Base-by-base conservation (phyloP, 2,888 invertebrate genomes). In the Drosophila kambysellisi region DNA sequence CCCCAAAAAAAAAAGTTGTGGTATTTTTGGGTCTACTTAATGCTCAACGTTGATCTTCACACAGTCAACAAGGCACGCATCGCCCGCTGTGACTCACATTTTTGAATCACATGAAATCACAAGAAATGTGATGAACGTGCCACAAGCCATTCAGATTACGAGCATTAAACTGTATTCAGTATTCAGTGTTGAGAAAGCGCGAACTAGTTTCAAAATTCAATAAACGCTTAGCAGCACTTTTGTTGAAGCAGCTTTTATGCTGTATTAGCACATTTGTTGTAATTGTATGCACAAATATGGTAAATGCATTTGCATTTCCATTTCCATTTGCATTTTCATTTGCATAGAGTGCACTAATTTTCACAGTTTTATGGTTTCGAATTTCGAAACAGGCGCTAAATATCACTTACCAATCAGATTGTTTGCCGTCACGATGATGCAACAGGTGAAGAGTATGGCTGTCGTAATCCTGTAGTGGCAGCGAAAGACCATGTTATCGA, bases 401-500 rank as follows among this genome's bases (percentile, higher is more conserved):
- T 29, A 30, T 20, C 35, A 94, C 95, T 96, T 94, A 97, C 97
- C 98, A 93, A 98, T 97, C 83, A 98, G 95, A 94, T 97, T 97
- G 93, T 97, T 97, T 80, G 97, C 97, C 35, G 97, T 97, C 76
- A 97, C 96, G 88, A 98, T 96, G 89, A 98, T 96, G 93, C 97
- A 97, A 93, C 96, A 96, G 63, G 96, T 95, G 93, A 98, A 97
- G 79, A 98, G 94, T 86, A 97, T 96, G 67, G 97, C 97, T 57
- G 97, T 96, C 48, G 97, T 97, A 93, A 97, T 96, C 93, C 97
- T 95, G 93, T 98, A 98, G 93, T 98, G 97, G 92, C 97, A 96
- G 89, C 97, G 95, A 94, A 98, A 98, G 73, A 97, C 95, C 95
- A 97, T 96, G 93, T 97, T 98, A 94, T 98, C 97, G 91, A 97